Evolutionary conservation across 2,797 vertebrate genomes (phyloP), one percentile per base, ranked within the genome.

Genomic region (Myripristis murdjan): DNA sequence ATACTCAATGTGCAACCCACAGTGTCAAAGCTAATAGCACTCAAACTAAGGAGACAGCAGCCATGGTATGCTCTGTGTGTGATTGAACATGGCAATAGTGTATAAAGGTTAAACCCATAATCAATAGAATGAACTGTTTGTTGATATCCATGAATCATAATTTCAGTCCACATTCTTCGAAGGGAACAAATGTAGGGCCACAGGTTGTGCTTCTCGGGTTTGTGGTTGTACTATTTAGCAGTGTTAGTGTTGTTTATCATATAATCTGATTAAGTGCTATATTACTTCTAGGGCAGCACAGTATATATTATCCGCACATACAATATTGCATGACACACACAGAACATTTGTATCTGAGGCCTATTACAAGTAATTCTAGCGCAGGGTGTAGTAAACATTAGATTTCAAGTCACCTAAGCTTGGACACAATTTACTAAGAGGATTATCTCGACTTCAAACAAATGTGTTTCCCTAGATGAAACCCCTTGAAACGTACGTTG

Each of bases 1-100:
- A 6, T 72, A 66, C 58, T 74, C 23, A 4, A 16, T 62, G 44
- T 67, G 51, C 75, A 58, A 54, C 53, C 28, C 43, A 66, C 69
- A n/a, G 64, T 67, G 77, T 85, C 73, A 75, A 65, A 84, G 68
- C 76, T 74, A 86, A 84, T 86, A 84, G 28, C 11, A 28, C n/a
- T 46, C 52, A 41, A 70, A 67, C 75, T 53, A 54, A 73, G 59
- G 24, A 59, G 18, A 64, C 35, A 41, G 35, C 22, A 55, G 63
- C 47, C 43, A 12, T 39, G 16, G 52, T 70, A 51, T 64, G 58
- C 39, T 37, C 14, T 24, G 16, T 28, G 24, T 71, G 51, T 61
- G 48, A 23, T n/a, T 51, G 62, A 53, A 44, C 39, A 9, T 24
- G 39, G 43, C 41, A 22, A 18, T 55, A 39, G 59, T 43, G 51